Base-by-base conservation (phyloP, 2,888 invertebrate species). In the Choreutis nemorana region DNA sequence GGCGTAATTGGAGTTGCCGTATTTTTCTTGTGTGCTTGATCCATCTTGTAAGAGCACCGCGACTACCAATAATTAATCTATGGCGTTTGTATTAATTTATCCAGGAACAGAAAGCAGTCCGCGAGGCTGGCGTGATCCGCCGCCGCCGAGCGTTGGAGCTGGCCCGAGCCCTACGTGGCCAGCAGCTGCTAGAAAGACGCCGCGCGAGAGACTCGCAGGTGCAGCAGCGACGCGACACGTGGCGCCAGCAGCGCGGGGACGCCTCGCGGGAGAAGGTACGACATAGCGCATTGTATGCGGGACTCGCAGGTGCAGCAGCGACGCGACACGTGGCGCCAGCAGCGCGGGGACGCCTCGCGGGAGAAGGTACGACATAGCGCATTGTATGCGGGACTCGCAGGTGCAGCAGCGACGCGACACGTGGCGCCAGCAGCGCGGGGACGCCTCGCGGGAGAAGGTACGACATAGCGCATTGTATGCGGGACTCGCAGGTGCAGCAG, bases 111-210 rank as follows among this genome's bases (percentile, higher is more conserved):
- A 96, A 97, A 55, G 91, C 94, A 9, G 96, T 96, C 1, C 96
- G 97, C 54, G 97, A 97, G 52, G 94, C 94, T 0, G 97, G 97
- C 0, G 97, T 94, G 0, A 96, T 96, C 48, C 91, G 94, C 31
- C 82, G 97, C 1, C 82, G 95, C 3, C 86, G 86, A 46, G 90
- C 90, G 2, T 59, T 97, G 22, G 94, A 97, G 59, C 89, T 87
- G 3, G 94, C 94, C 38, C 78, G 97, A 12, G 83, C 87, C 46
- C 83, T 86, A 22, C 83, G 87, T 41, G 82, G 92, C 29, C 89
- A 87, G 55, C 84, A 86, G 36, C 81, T 94, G 67, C 86, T 94
- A 50, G 93, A 94, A 65, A 86, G 83, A 36, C 61, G 90, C 7
- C 73, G 90, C 34, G 89, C 90, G 55, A 82, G 91, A 14, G 90